phyloP scores from a whole-genome alignment of 1,140 invertebrate genomes.

The Calliopsis andreniformis region DNA sequence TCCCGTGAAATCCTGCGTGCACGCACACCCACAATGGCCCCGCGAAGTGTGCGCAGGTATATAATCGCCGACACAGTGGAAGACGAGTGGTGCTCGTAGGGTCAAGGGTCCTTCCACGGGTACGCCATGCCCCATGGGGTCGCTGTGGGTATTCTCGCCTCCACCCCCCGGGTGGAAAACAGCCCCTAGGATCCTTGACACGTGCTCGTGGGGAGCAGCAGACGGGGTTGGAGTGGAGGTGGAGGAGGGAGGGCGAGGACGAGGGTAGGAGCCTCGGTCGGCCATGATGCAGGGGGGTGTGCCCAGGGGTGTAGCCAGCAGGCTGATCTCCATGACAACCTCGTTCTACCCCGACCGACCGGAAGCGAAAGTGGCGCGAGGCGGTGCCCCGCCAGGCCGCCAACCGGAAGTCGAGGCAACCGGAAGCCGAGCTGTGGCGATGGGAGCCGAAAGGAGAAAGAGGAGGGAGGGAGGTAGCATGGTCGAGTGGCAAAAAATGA shows the following conservation, averaged over 20 bases:
- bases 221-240: not conserved
- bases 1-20: constrained; percentile 26
- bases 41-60: constrained; percentile 1
- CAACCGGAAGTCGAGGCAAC: constrained; percentile 62
- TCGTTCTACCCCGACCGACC: constrained; percentile 68
- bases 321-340: constrained; percentile 71
- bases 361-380: constrained; percentile 55
- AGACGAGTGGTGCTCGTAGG: constrained; percentile 64
- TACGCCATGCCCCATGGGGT: constrained; percentile 62
- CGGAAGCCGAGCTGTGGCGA: constrained; percentile 49
- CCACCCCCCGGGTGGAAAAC: constrained; percentile 24
- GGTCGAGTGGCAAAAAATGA: constrained; percentile 62
- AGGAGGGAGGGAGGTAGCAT: constrained; percentile 30
- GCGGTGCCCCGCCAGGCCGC: constrained; percentile 46
- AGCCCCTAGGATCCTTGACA: constrained; percentile 46
- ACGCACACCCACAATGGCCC: constrained; percentile 17
- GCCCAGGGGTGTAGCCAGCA: constrained; percentile 71
- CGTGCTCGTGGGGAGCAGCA: constrained; percentile 30
- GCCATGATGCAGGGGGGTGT: constrained; percentile 76
- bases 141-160: constrained; percentile 43
- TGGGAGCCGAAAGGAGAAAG: constrained; percentile 39
- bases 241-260: constrained; percentile 1
- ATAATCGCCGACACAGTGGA: constrained; percentile 24
- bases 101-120: constrained; percentile 59
- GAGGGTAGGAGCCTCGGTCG: constrained; percentile 49